Evolutionary conservation across 1,140 invertebrate species (phyloP).

Genomic region (Papilio polyxenes): DNA sequence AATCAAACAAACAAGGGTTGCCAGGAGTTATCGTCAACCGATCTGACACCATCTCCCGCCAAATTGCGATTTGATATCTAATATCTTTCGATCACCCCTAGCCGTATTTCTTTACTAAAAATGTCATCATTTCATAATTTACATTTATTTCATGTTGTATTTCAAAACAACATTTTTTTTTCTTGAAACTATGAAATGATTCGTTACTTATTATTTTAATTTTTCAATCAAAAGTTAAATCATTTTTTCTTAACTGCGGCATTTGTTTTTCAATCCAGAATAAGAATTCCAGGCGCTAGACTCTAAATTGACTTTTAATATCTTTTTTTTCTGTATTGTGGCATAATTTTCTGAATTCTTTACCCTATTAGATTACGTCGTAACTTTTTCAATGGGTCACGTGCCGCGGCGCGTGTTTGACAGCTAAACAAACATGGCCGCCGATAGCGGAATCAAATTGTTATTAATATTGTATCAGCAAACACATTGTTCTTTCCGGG

Average conservation of each 20-base stretch:
- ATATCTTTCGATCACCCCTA: conserved; percentile 51
- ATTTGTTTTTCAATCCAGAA: too few relatives aligned
- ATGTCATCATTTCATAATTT: conserved; percentile 52
- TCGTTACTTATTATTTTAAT: too few relatives aligned
- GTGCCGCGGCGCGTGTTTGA: conserved; percentile 60
- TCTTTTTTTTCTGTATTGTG: conserved; percentile 43
- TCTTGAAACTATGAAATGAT: too few relatives aligned
- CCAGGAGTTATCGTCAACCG: conserved; percentile 52
- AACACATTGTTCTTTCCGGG: conserved; percentile 68
- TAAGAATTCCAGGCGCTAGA: too few relatives aligned
- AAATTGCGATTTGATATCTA: conserved; percentile 74
- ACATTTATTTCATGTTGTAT: conserved; percentile 1
- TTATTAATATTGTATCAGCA: conserved; percentile 74
- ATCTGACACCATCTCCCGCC: conserved; percentile 62
- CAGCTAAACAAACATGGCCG: conserved; percentile 75
- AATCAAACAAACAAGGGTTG: conserved; percentile 75
- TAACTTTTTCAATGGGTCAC: conserved; percentile 53
- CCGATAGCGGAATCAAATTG: conserved; percentile 72
- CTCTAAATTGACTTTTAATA: conserved; percentile 31
- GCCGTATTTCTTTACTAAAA: conserved; percentile 50
- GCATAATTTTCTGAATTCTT: conserved; percentile 50
- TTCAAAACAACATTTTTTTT: background rate
- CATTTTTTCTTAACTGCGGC: too few relatives aligned
- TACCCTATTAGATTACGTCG: conserved; percentile 68
- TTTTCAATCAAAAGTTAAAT: too few relatives aligned